Base-by-base conservation (phyloP, 2,113 vertebrate genomes). In the Chunga burmeisteri region DNA sequence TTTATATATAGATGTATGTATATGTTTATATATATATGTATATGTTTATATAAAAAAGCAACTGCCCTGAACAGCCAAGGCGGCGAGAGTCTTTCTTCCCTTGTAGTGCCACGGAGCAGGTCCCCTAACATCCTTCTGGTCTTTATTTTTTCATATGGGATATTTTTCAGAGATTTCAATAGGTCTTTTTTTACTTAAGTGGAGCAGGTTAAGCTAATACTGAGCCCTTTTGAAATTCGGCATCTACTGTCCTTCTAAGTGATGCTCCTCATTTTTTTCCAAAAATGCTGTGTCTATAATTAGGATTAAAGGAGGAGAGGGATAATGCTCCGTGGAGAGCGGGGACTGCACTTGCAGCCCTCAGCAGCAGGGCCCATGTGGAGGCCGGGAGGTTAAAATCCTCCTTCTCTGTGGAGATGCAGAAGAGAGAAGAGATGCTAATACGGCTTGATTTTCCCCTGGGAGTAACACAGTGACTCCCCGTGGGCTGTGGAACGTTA, bases 11-110 rank as follows among this genome's bases (percentile, higher is more conserved):
- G n/a, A n/a, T n/a, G n/a, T 38, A 38, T 38, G 38, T 38, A 38
- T 77, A 42, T 92, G 73, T 86, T 93, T 38, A 38, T 38, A 38
- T 38, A 38, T 38, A 9, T 38, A 38, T 38, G 38, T 38, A 38
- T 77, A 42, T 92, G 73, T 86, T 93, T 81, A 8, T 80, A 70
- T 81, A 27, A 79, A 88, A 72, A 71, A 89, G 80, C 3, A 32
- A 42, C 67, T 52, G 75, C 68, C 73, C 88, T 16, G 26, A 88
- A 91, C 89, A 93, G 83, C 86, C 63, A 34, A 59, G 73, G 17
- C 71, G 87, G 47, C 4, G 4, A 62, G 46, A 80, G 50, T 23
- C 50, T 61, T 40, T 73, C 52, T 75, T 74, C 53, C 59, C 22
- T 36, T 42, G 29, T 42, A 34, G 47, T 36, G 36, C 30, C 1